Conservation (phyloP, 2,113 vertebrate species). For the Meleagris gallopavo region DNA sequence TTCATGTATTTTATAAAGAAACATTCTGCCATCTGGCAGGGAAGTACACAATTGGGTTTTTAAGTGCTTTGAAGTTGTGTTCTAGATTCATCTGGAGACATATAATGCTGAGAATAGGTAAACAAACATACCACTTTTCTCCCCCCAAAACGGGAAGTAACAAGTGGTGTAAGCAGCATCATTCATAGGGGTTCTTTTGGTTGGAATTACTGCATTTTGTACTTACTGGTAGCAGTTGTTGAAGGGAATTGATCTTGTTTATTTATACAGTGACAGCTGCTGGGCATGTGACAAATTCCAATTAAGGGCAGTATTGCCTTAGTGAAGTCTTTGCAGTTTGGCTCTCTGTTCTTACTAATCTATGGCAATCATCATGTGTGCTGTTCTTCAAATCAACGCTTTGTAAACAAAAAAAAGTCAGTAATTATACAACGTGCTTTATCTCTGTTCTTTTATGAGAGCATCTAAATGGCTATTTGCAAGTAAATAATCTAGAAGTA, state of each 20-base stretch:
- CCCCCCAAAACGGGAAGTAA: background rate
- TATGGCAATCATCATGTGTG: background rate
- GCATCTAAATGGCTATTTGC: background rate
- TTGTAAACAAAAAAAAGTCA: background rate
- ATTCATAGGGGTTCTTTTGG: background rate
- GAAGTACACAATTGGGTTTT: background rate
- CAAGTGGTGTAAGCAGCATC: background rate
- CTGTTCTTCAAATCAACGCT: background rate
- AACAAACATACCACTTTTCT: background rate
- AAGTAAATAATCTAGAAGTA: background rate
- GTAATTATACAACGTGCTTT: background rate
- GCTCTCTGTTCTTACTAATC: background rate
- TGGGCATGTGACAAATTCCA: background rate
- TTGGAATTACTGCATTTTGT: background rate
- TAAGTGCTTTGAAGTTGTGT: background rate
- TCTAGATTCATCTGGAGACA: background rate
- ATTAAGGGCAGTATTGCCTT: background rate
- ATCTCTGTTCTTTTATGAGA: background rate
- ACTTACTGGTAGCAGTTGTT: background rate
- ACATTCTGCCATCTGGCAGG: background rate
- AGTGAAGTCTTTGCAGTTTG: background rate
- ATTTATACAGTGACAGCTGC: background rate
- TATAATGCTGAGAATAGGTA: background rate
- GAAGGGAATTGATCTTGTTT: background rate
- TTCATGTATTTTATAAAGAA: background rate